phyloP scores from a whole-genome alignment of 53 echinoderm and acorn worm genomes.

The Holothuria leucospilota region DNA sequence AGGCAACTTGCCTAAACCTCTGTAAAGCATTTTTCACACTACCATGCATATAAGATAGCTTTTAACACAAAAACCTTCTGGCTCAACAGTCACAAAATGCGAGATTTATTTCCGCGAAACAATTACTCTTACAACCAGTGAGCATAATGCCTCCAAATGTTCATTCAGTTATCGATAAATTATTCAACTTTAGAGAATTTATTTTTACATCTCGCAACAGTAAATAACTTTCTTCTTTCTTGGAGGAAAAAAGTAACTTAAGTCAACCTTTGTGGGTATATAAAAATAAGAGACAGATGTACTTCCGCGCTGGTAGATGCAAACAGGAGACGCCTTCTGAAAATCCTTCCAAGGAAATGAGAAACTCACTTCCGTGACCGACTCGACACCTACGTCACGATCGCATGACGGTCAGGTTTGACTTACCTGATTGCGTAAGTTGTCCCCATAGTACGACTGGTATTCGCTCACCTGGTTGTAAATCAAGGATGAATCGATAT shows the following conservation, averaged over 20 bases:
- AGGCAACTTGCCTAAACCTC: too few relatives aligned
- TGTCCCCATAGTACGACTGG: slow-evolving; percentile 18
- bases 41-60: too few relatives aligned
- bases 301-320: slow-evolving; percentile 17
- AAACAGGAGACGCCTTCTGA: not conserved
- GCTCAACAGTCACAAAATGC: too few relatives aligned
- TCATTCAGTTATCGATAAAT: slow-evolving; percentile 6
- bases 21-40: too few relatives aligned
- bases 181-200: slow-evolving; percentile 13
- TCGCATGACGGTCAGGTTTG: slow-evolving; percentile 5
- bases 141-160: slow-evolving; percentile 12
- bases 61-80: too few relatives aligned
- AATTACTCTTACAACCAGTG: slow-evolving; percentile 5
- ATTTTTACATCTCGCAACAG: too few relatives aligned
- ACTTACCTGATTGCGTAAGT: slow-evolving; percentile 6
- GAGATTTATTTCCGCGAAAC: too few relatives aligned
- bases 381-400: not conserved
- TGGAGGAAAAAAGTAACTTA: slow-evolving; percentile 1
- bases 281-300: slow-evolving; percentile 28
- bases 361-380: slow-evolving; percentile 30
- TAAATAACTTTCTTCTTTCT: too few relatives aligned
- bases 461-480: slow-evolving; percentile 17
- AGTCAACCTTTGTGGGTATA: not conserved
- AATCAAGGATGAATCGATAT: slow-evolving; percentile 36
- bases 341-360: slow-evolving; percentile 25